A percentile compares a stretch with the other conserved stretches of the same genome.
Conservation (phyloP, 2,797 vertebrate species). For the Syngnathus acus region DNA sequence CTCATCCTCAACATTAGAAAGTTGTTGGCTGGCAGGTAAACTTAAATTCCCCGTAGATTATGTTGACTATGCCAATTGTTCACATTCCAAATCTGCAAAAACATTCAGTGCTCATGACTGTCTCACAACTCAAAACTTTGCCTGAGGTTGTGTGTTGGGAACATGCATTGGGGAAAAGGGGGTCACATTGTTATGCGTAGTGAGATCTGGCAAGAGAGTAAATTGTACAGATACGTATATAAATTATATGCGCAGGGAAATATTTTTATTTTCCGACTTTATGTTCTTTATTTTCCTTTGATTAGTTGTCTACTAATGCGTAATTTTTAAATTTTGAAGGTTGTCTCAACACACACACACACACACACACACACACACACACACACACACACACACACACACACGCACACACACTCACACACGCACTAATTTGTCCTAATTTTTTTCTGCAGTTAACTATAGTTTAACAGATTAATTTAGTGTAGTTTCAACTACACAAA, state of each 20-base stretch:
- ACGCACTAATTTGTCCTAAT: conserved; percentile 51
- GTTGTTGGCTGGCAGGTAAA: neutral
- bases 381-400: too few species aligned
- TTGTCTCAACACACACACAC: conserved; percentile 43
- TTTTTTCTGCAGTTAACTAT: conserved; percentile 56
- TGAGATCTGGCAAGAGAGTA: too few species aligned
- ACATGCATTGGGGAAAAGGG: neutral
- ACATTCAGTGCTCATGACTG: neutral
- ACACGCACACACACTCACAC: too few species aligned
- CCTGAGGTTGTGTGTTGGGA: neutral
- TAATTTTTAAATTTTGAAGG: conserved; percentile 51
- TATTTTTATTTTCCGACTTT: conserved; percentile 51
- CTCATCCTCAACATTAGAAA: neutral
- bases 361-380: too few species aligned
- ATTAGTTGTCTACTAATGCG: conserved; percentile 61
- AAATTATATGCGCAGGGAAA: neutral
- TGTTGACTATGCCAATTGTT: neutral
- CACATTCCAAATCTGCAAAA: conserved; percentile 1
- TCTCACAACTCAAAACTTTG: neutral
- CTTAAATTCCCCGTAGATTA: neutral
- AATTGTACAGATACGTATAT: too few species aligned
- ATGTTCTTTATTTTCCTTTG: conserved; percentile 63
- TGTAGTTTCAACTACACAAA: conserved; percentile 30
- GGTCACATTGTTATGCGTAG: neutral
- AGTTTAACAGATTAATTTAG: conserved; percentile 37